Evolutionary conservation across 2,888 invertebrate species (phyloP).

Genomic region (Scaptomyza flava): DNA sequence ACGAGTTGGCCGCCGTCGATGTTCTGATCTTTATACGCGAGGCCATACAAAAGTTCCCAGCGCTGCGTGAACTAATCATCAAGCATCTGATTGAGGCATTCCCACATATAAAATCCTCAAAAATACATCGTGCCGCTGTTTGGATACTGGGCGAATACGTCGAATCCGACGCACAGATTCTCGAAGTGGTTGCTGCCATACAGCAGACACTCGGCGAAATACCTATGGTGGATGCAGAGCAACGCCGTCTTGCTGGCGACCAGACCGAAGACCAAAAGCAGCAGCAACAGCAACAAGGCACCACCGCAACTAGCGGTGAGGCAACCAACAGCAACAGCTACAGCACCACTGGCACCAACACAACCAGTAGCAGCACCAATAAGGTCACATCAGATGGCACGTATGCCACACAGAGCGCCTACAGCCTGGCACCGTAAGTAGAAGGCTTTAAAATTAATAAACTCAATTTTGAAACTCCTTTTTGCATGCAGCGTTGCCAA

Average conservation of each 20-base stretch:
- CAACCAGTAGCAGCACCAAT: conserved; percentile 66
- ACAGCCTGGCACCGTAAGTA: conserved; percentile 91
- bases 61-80: conserved; percentile 92
- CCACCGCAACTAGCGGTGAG: conserved; percentile 30
- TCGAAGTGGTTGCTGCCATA: conserved; percentile 91
- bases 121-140: conserved; percentile 95
- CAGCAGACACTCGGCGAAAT: conserved; percentile 90
- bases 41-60: conserved; percentile 96
- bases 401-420: conserved; percentile 99
- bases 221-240: conserved; percentile 88
- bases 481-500: conserved; percentile 85
- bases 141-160: conserved; percentile 99
- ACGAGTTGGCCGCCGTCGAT: conserved; percentile 95
- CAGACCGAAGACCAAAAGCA: conserved; percentile 85
- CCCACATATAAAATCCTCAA: conserved; percentile 93
- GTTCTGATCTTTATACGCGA: conserved; percentile 97
- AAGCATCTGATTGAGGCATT: conserved; percentile 91
- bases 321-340: conserved; percentile 59
- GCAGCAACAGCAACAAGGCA: conserved; percentile 44
- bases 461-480: not conserved
- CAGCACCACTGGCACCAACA: conserved; percentile 43
- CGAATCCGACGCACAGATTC: conserved; percentile 90
- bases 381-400: conserved; percentile 99
- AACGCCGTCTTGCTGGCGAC: conserved; percentile 90
- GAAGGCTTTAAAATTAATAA: not conserved